Evolutionary conservation across 2,113 vertebrate genomes (phyloP).

Genomic region (Haemorhous mexicanus): DNA sequence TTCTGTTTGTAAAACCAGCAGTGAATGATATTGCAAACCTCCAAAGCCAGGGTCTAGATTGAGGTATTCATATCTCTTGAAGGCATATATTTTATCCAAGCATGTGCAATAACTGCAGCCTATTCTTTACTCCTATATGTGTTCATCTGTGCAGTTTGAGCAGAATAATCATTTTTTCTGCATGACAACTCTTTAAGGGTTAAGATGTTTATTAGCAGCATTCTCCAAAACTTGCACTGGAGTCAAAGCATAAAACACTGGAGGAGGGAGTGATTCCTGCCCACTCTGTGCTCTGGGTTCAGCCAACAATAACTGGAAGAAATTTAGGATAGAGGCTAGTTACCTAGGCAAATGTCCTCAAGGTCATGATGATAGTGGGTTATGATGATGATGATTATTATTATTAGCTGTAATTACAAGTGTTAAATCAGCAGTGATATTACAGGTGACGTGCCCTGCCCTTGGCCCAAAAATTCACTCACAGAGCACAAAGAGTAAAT

Average conservation of each 20-base stretch:
- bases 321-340: not conserved
- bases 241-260: not conserved
- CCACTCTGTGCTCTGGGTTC: not conserved
- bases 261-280: not conserved
- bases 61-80: not conserved
- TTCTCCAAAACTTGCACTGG: not conserved
- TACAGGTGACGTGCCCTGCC: not conserved
- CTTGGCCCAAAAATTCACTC: not conserved
- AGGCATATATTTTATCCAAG: not conserved
- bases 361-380: not conserved
- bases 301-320: not conserved
- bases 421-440: not conserved
- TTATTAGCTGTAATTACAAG: not conserved
- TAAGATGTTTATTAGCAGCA: not conserved
- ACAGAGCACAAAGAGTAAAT: not conserved
- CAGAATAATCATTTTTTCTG: not conserved
- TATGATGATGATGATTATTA: not conserved
- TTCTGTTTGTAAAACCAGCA: conserved; percentile 14
- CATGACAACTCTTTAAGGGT: not conserved
- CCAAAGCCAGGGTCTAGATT: not conserved
- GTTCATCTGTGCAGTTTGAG: not conserved
- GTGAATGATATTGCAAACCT: not conserved
- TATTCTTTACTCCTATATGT: not conserved
- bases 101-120: not conserved
- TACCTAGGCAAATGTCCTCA: not conserved